Conservation (phyloP, 2,888 invertebrate genomes). For the Pollenia angustigena region DNA sequence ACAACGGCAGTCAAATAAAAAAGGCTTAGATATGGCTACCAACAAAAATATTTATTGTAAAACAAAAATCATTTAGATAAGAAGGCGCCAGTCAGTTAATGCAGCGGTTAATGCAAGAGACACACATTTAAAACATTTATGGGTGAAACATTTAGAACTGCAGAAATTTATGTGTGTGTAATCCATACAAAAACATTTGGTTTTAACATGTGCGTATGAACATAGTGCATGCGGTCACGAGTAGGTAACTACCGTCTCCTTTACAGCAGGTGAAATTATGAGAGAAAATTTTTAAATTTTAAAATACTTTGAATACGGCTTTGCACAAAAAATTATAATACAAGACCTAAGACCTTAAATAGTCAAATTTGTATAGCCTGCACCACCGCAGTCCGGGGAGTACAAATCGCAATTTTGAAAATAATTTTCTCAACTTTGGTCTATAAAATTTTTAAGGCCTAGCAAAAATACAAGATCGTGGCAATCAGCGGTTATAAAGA, state of each 20-base stretch:
- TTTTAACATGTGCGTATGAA: neutral
- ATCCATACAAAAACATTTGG: neutral
- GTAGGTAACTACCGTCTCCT: conserved; percentile 12
- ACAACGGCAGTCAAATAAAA: neutral
- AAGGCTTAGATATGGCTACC: conserved; percentile 55
- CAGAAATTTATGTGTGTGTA: conserved; percentile 10
- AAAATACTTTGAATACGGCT: neutral
- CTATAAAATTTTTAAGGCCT: no score
- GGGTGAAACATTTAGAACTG: conserved; percentile 31
- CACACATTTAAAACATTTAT: conserved; percentile 41
- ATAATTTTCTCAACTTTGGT: no score
- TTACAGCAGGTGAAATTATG: conserved; percentile 26
- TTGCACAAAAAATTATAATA: neutral
- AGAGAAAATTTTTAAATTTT: neutral
- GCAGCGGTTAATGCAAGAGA: conserved; percentile 46
- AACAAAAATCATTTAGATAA: conserved; percentile 64
- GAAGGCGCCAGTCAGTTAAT: conserved; percentile 62
- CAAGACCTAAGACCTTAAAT: neutral
- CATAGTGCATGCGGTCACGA: neutral
- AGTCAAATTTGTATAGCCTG: neutral
- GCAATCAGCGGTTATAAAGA: no score
- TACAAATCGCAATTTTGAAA: no score
- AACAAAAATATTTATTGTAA: conserved; percentile 45
- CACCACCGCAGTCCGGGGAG: no score
- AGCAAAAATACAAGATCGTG: no score